Evolutionary conservation across 2,113 vertebrate species (phyloP).

Genomic region (Mormyrus iriodes): DNA sequence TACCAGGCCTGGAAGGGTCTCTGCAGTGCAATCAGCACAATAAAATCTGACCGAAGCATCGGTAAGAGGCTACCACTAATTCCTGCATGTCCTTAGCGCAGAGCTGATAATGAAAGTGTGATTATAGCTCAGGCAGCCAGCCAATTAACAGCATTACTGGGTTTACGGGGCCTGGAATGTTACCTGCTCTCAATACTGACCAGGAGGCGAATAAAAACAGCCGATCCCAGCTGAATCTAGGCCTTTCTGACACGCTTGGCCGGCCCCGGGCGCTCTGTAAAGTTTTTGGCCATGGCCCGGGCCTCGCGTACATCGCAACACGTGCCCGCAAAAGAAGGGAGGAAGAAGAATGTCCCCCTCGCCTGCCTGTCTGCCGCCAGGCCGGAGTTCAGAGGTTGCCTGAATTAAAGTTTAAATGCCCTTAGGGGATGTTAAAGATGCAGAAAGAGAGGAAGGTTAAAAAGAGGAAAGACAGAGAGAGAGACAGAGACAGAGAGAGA

Average conservation of each 20-base stretch:
- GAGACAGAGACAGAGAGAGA: conserved; percentile 21
- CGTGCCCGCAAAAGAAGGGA: neutral
- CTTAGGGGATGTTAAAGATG: conserved; percentile 48
- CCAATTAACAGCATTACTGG: neutral
- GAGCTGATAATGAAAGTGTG: neutral
- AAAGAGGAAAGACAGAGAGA: conserved; percentile 13
- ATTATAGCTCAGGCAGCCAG: neutral
- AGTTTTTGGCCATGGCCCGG: conserved; percentile 46
- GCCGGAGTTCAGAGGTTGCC: conserved; percentile 52
- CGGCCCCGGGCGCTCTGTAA: conserved; percentile 54
- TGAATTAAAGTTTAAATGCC: conserved; percentile 58
- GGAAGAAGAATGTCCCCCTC: neutral
- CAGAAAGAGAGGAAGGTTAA: neutral
- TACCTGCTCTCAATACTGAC: neutral
- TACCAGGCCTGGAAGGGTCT: conserved; percentile 33
- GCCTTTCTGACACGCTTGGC: conserved; percentile 40
- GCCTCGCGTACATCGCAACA: neutral
- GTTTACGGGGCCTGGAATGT: neutral
- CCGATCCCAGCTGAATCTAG: conserved; percentile 26
- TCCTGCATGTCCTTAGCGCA: neutral
- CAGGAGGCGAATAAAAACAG: neutral
- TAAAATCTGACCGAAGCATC: conserved; percentile 37
- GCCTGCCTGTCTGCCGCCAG: conserved; percentile 27
- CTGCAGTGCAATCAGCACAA: conserved; percentile 17
- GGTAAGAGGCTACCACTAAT: conserved; percentile 50